Base-by-base conservation (phyloP, 2,113 vertebrate genomes). In the Cyprinodon tularosa region DNA sequence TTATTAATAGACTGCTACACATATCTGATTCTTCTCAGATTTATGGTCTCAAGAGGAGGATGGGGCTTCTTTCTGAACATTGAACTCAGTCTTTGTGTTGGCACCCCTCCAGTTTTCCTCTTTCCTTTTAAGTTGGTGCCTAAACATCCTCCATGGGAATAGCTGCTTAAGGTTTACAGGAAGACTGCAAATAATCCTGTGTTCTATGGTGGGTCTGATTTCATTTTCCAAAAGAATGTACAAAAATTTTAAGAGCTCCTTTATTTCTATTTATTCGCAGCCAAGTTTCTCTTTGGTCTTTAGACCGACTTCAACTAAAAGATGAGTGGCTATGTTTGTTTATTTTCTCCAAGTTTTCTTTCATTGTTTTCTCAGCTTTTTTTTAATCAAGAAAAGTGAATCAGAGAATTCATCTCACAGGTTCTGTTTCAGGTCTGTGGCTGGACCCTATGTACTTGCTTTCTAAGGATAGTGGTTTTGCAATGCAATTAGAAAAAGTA, bases 1-100 rank as follows among this genome's bases (percentile, higher is more conserved):
- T 71, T 77, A 71, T 83, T 83, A 72, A 84, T 77, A 82, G 85
- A 22, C 82, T 22, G 1, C 47, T 1, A 75, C 38, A 10, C 72
- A 45, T 82, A 72, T 90, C 65, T 8, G 78, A 82, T 81, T 77
- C 76, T 88, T 68, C 0, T 4, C 48, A 12, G 85, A 75, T 37
- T 76, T 59, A 9, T 70, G n/a, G 72, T 77, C 67, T 79, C 38
- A 10, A 38, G 75, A 77, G 69, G 68, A 67, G 57, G 81, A 74
- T 29, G 71, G 71, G 68, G 71, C 45, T 76, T 20, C 13, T 57
- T 64, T 82, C 74, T 72, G 57, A 72, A 83, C 84, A 86, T 72
- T 66, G 17, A 80, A 7, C 9, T 36, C 45, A 12, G 17, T 80
- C 83, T 82, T 83, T 72, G 69, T 78, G n/a, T 84, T 75, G 71